Conservation (phyloP, 1,140 invertebrate genomes). For the Papilio polytes region DNA sequence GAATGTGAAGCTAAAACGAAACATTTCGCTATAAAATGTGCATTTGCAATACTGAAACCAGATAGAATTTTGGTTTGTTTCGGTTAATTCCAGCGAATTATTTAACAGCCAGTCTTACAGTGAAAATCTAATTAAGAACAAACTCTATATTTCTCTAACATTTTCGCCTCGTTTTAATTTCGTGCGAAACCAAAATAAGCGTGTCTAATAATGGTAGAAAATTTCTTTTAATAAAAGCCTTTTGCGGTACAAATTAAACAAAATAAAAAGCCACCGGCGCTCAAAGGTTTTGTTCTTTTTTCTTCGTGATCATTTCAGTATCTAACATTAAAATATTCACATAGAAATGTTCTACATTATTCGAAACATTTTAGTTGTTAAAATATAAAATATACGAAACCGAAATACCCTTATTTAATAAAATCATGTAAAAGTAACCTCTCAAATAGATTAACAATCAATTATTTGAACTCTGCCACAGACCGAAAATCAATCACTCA, state of each 20-base stretch:
- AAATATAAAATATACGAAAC: too few relatives aligned
- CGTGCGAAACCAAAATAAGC: not conserved
- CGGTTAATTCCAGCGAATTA: too few relatives aligned
- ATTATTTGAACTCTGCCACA: not conserved
- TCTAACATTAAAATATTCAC: not conserved
- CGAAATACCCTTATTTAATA: too few relatives aligned
- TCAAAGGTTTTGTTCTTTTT: conserved; percentile 1
- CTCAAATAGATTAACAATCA: not conserved
- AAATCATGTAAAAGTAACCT: too few relatives aligned
- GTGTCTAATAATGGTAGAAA: not conserved
- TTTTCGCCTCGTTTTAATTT: not conserved
- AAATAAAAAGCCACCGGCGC: not conserved
- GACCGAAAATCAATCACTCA: not conserved
- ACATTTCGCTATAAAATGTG: too few relatives aligned
- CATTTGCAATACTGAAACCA: too few relatives aligned
- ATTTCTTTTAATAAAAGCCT: conserved; percentile 1
- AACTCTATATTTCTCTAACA: too few relatives aligned
- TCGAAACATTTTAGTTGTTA: too few relatives aligned
- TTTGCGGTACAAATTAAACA: conserved; percentile 1
- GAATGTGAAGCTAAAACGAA: too few relatives aligned
- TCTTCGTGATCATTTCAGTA: not conserved
- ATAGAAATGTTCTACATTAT: not conserved
- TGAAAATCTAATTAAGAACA: too few relatives aligned
- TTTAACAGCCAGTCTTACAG: too few relatives aligned
- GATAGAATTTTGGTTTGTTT: too few relatives aligned